Base-by-base conservation (phyloP, 2,113 vertebrate genomes). In the Aptenodytes patagonicus region DNA sequence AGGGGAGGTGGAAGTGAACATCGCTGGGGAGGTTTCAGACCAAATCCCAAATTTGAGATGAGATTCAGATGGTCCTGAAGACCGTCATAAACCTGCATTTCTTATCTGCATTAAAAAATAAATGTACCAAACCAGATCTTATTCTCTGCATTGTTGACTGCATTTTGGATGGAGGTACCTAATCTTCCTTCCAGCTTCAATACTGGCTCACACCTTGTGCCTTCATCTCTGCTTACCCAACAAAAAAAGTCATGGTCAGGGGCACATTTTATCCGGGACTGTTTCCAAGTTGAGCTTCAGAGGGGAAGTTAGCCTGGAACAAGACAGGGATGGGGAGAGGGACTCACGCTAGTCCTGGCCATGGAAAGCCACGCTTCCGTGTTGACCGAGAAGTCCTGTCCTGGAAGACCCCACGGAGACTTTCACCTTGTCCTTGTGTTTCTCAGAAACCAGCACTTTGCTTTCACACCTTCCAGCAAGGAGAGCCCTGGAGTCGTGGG, bases 311-410 rank as follows among this genome's bases (percentile, higher is more conserved):
- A 46, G 31, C 60, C 38, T 89, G 26, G 42, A 87, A n/a, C 26
- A 61, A 64, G 64, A 46, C 8, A 31, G 24, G 7, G 28, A 19
- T 34, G n/a, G 14, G 36, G 36, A 86, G 38, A 76, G 14, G 10
- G 14, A 54, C 24, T 24, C 36, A 7, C 38, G 21, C 55, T 80
- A 47, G 26, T 78, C 16, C 17, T 81, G 36, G 7, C 44, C 3
- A 1, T 28, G n/a, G 68, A 68, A 79, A 92, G 26, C 22, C n/a
- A 40, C 0, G 0, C 28, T 32, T 19, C 10, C 1, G 0, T 26
- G 11, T 22, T 66, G n/a, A 25, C 42, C 4, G 42, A 15, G 25
- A 87, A 70, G 36, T 83, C 44, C 42, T 76, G 16, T 34, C 54
- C 31, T 92, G 76, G 46, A 75, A 75, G 42, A 18, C 10, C 10